Base-by-base conservation (phyloP, 2,888 invertebrate species). In the Pollenia labialis region DNA sequence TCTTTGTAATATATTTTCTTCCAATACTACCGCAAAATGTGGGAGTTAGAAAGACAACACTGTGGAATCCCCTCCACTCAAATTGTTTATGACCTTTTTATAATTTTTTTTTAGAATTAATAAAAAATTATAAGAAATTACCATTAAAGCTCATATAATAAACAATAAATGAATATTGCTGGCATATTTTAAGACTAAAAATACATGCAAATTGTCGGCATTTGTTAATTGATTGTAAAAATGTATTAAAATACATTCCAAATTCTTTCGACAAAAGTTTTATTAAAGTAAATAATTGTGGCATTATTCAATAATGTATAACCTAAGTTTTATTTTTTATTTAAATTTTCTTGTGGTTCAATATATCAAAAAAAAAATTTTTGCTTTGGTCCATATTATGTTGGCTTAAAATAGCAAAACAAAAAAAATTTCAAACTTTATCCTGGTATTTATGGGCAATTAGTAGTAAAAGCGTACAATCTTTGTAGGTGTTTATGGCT, bases 401-500 rank as follows among this genome's bases (percentile, higher is more conserved):
- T 54, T 42, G 42, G 54, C 18, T 18, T 44, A 14, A 44, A 56
- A 44, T n/a, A 44, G 23, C 44, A 66, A 44, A 23, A 56, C 7
- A 8, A 23, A 12, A n/a, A 23, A 16, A 1, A 10, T 4, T 1
- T 74, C 4, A 32, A 32, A 32, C 4, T 60, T 48, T 48, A 72
- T 3, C 23, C 9, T 56, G 14, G 44, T 72, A 10, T 46, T 56
- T 48, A 56, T 68, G 68, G 56, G 40, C 50, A 50, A 58, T 68
- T 79, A 50, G 18, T 40, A 46, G 42, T 32, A 48, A 74, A 32
- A 48, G 23, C 44, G 7, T 18, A 8, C 48, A 60, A 1, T 40
- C 40, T 48, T 69, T 69, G 68, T 79, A 79, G 79, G 79, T 69
- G 79, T 58, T 77, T 77, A 77, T 69, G 68, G 18, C 18, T 32